A percentile compares a stretch with the other conserved stretches of the same genome.
Conservation (phyloP, 1,140 invertebrate species). For the Drosophila trapezifrons region DNA sequence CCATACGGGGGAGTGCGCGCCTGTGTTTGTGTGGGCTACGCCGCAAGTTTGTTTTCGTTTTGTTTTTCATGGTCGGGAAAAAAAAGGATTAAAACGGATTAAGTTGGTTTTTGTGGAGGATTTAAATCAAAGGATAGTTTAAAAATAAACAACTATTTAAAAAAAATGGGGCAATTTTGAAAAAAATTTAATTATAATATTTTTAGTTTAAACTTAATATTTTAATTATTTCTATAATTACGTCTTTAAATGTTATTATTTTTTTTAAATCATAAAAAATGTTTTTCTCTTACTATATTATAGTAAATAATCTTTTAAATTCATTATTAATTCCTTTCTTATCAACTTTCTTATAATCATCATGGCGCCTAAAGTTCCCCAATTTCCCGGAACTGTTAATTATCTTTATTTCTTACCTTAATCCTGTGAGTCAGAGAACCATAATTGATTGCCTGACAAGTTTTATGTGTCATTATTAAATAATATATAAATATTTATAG, state of each 20-base stretch:
- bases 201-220: neutral
- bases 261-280: no score
- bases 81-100: conserved; percentile 24
- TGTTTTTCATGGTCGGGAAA: conserved; percentile 36
- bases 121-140: neutral
- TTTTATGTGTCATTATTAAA: no score
- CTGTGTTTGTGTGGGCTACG: conserved; percentile 31
- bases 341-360: neutral
- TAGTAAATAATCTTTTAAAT: no score
- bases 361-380: neutral
- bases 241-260: neutral
- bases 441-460: neutral
- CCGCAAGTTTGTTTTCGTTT: conserved; percentile 45
- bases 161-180: no score
- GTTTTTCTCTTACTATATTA: no score
- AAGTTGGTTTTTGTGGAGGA: neutral
- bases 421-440: conserved; percentile 18
- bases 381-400: neutral
- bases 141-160: neutral
- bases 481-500: no score
- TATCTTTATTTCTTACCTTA: neutral
- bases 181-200: no score
- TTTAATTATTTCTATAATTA: neutral
- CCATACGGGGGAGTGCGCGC: conserved; percentile 8
- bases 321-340: neutral